Conservation (phyloP, 1,140 invertebrate genomes). For the Eciton burchellii region DNA sequence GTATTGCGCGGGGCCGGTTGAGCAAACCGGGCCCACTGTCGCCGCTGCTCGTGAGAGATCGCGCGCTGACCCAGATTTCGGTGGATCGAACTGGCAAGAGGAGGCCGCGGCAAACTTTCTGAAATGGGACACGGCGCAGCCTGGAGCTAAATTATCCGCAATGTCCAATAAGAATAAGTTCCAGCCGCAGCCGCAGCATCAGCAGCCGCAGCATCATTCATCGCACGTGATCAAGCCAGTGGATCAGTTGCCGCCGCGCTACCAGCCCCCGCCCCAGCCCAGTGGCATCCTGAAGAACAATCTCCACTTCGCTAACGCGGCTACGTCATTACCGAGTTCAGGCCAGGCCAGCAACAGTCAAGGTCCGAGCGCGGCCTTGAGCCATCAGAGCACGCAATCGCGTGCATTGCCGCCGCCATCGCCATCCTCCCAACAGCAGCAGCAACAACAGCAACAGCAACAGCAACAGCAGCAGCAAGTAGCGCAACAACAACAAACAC, state of each 20-base stretch:
- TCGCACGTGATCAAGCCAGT: constrained; percentile 77
- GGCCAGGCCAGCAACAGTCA: constrained; percentile 67
- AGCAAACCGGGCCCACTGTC: constrained; percentile 32
- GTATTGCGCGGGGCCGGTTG: constrained; percentile 49
- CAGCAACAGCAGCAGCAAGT: constrained; percentile 75
- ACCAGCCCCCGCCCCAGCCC: constrained; percentile 88
- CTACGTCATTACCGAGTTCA: constrained; percentile 80
- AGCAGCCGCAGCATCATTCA: constrained; percentile 67
- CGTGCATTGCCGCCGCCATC: constrained; percentile 70
- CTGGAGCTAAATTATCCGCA: constrained; percentile 82
- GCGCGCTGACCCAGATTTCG: constrained; percentile 79
- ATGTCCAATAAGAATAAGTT: constrained; percentile 85
- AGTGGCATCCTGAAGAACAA: constrained; percentile 87
- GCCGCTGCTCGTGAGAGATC: constrained; percentile 40
- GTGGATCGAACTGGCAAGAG: constrained; percentile 71
- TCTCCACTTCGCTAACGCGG: constrained; percentile 73
- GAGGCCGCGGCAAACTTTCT: constrained; percentile 76
- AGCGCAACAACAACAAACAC: constrained; percentile 59
- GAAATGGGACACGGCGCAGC: constrained; percentile 82
- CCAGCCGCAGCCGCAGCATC: constrained; percentile 80
- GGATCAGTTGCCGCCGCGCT: constrained; percentile 87
- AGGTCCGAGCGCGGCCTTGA: constrained; percentile 79
- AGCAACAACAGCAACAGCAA: constrained; percentile 82
- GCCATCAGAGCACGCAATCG: constrained; percentile 78
- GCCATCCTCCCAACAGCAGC: constrained; percentile 77